Percentiles rank a stretch among this genome's conserved stretches.
phyloP scores from a whole-genome alignment of 1,140 invertebrate genomes.

The Holotrichia oblita region DNA sequence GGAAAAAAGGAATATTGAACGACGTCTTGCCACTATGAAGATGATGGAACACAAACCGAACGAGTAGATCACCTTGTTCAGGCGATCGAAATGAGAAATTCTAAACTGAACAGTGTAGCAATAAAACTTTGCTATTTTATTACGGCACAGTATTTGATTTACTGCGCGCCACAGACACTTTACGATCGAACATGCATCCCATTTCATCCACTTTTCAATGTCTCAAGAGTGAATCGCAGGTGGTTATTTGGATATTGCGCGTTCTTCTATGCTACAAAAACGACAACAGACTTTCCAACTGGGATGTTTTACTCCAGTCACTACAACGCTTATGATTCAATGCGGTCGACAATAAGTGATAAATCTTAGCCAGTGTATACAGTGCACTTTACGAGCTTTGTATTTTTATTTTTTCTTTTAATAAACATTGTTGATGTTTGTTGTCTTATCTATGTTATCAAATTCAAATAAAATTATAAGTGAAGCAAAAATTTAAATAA shows the following conservation, averaged over 20 bases:
- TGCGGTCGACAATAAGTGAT: neutral
- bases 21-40: neutral
- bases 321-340: neutral
- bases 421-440: no score
- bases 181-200: constrained; percentile 28
- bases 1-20: constrained; percentile 23
- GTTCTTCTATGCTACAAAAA: neutral
- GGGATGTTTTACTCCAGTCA: neutral
- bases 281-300: neutral
- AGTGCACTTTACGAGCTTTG: no score
- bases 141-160: constrained; percentile 19
- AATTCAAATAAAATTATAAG: no score
- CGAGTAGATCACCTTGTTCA: neutral
- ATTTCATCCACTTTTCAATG: constrained; percentile 20
- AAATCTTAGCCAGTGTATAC: neutral
- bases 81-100: constrained; percentile 29
- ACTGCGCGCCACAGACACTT: constrained; percentile 22
- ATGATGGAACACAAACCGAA: neutral
- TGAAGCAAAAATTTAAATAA: no score
- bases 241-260: constrained; percentile 34
- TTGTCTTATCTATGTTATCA: no score
- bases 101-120: constrained; percentile 19
- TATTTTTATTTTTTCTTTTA: no score
- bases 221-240: constrained; percentile 6
- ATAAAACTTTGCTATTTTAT: constrained; percentile 34